Evolutionary conservation across 2,113 vertebrate species (phyloP), one percentile per base, ranked within the genome.

Genomic region (Orthonyx spaldingii): DNA sequence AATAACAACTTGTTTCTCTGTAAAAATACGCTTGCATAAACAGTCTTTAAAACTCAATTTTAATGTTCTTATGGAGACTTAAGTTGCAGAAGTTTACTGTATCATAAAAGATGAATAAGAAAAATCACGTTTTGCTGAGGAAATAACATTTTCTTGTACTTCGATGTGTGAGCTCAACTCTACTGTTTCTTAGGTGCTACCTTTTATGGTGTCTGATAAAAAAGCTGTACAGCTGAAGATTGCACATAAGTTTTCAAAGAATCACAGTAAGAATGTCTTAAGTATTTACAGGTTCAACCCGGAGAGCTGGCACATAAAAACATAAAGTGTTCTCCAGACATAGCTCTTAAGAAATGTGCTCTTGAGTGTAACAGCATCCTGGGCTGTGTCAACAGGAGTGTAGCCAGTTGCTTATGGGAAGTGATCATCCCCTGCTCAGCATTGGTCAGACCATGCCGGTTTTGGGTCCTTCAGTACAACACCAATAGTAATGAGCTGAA

Each of bases 61-160:
- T 74, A 33, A 93, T 81, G 56, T 93, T 92, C 69, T 91, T 37
- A 46, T 93, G 92, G 76, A 93, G 79, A 95, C 60, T 30, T 83
- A 68, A 84, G 44, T 59, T 88, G 39, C 39, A 64, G 71, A 94
- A 95, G n/a, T 74, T 92, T 46, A 4, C 44, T 81, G 12, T 60
- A 35, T 75, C 52, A 47, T 90, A 68, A 92, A 90, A 66, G 23
- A 28, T 26, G 49, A 49, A 41, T 49, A 26, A 42, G 50, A 64
- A 66, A 76, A 69, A 56, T 28, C 42, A 11, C 26, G 28, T 89
- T 86, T 91, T 90, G 27, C 60, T 68, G n/a, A 71, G 44, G 75
- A 91, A 68, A 74, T 69, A 57, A 10, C 13, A 21, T 89, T 91
- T 95, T 89, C 47, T 22, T 66, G 50, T 63, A n/a, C 59, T 74